phyloP scores from a whole-genome alignment of 64 coral and sea anemone species.

The Pocillopora damicornis region DNA sequence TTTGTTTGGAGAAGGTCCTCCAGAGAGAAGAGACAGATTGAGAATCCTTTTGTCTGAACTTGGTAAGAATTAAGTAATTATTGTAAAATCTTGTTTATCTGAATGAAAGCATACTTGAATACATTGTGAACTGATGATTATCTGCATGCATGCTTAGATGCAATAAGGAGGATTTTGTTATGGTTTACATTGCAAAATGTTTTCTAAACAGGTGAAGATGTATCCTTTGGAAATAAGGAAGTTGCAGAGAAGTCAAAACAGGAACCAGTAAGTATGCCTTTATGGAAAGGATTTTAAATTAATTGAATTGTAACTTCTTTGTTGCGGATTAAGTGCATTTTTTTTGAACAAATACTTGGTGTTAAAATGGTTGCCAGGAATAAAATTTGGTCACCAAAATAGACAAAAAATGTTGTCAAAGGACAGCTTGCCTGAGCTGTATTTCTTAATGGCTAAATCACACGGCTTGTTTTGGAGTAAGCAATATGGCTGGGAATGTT shows the following conservation, averaged over 20 bases:
- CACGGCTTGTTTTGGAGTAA: no score
- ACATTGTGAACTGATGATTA: not conserved
- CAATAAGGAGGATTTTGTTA: not conserved
- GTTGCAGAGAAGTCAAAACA: constrained; percentile 23
- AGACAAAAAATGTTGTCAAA: no score
- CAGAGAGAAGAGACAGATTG: constrained; percentile 94
- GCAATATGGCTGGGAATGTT: no score
- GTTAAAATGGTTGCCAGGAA: no score
- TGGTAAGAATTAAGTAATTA: constrained; percentile 34
- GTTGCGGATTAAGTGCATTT: no score
- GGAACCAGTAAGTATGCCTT: not conserved
- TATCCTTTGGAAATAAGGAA: constrained; percentile 16
- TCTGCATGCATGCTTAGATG: not conserved
- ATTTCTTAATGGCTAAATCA: no score
- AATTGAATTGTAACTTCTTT: no score
- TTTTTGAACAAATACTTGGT: no score
- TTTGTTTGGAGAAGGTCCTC: constrained; percentile 91
- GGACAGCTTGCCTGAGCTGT: no score
- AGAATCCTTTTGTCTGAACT: constrained; percentile 81
- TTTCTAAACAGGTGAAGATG: constrained; percentile 32
- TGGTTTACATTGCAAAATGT: not conserved
- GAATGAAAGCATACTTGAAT: not conserved
- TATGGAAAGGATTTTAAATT: not conserved
- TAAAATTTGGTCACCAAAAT: no score
- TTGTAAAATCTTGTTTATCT: not conserved